Base-by-base conservation (phyloP, 2,888 invertebrate genomes). In the Euphydryas editha region DNA sequence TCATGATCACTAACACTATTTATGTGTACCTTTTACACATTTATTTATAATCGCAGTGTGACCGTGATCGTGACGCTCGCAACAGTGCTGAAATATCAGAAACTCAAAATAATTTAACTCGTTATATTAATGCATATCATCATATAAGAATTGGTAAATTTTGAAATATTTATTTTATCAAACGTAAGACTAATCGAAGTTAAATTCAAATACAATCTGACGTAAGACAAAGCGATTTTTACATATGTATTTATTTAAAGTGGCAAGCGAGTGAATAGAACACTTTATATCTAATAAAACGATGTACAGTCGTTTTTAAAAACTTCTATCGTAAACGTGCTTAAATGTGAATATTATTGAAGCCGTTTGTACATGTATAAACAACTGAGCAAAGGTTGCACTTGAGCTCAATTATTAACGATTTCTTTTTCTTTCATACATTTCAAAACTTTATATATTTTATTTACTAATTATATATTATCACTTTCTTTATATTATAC, bases 311-410 rank as follows among this genome's bases (percentile, higher is more conserved):
- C 54, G 54, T 54, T 54, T 54, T 7, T 1, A 36, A 54, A 58
- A 44, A 24, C 5, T 20, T 15, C 4, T 21, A 58, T 58, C n/a
- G 24, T 8, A 18, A 57, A 18, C 10, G 36, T 37, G 36, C 18
- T 11, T 17, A 57, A 57, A 42, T 20, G 39, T 57, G 15, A 20
- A 21, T 20, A 20, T 18, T 21, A 18, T 18, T 17, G 37, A 42
- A 57, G 59, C 17, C 42, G 47, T 51, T 20, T 58, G 44, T 47
- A 54, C 15, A 54, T 51, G 42, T 59, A 30, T 54, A 59, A 63
- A 69, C 46, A 39, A 57, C 60, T 70, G 70, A 70, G 70, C 70
- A 70, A 70, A 39, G 39, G 47, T 70, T 70, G 21, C 70, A 44
- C 60, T 68, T 70, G 70, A 70, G 70, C 70, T 68, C 70, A 68